Conservation (phyloP, 2,797 vertebrate genomes). For the Lepidocolaptes lacrymiger region DNA sequence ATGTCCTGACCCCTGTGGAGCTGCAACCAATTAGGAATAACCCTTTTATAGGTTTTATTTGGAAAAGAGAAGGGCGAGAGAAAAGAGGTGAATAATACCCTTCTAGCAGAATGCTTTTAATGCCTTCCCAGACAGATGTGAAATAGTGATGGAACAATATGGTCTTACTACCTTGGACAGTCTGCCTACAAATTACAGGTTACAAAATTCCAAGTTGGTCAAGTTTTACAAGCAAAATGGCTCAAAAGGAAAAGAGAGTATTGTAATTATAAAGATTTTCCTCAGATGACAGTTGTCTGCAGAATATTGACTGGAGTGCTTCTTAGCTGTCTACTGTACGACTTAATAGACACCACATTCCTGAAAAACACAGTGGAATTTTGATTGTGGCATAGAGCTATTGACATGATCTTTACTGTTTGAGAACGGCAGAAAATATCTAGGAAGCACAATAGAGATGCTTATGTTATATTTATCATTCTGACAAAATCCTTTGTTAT, state of each 20-base stretch:
- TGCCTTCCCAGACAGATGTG: neutral
- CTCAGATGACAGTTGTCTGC: conserved; percentile 1
- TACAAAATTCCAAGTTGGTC: neutral
- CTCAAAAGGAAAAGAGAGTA: neutral
- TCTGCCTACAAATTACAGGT: neutral
- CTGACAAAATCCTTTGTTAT: conserved; percentile 7
- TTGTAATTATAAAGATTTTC: conserved; percentile 5
- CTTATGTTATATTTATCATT: neutral
- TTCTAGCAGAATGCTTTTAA: neutral
- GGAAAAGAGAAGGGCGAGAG: neutral
- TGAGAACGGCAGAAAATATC: conserved; percentile 12
- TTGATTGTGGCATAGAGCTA: neutral
- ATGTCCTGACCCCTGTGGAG: neutral
- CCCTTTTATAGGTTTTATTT: neutral
- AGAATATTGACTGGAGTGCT: conserved; percentile 34
- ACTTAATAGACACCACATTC: neutral
- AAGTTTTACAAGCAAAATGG: neutral
- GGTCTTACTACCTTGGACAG: neutral
- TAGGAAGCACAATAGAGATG: conserved; percentile 8
- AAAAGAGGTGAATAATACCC: neutral
- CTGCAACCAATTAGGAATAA: neutral
- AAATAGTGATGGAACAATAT: neutral
- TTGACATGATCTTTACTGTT: conserved; percentile 32
- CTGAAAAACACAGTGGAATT: conserved; percentile 17
- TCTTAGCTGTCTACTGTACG: conserved; percentile 16